Evolutionary conservation across 2,113 vertebrate species (phyloP).

Genomic region (Triplophysa rosa): DNA sequence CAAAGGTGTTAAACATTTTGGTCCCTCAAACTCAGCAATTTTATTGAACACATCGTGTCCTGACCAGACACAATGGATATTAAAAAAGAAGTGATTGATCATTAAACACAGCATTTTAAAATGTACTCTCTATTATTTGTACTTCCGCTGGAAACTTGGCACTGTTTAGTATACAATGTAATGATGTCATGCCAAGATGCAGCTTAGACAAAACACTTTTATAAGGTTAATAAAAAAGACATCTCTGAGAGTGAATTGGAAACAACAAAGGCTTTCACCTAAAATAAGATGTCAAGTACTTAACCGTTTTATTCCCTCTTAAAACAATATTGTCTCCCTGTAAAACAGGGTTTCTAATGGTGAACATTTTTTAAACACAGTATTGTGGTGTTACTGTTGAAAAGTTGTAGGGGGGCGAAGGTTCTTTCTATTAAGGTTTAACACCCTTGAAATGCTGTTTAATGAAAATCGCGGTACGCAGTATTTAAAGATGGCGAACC

Average conservation of each 20-base stretch:
- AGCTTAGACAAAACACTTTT: neutral
- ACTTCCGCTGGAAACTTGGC: neutral
- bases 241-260: conserved; percentile 25
- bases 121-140: no score
- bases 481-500: neutral
- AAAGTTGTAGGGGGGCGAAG: conserved; percentile 20
- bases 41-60: conserved; percentile 8
- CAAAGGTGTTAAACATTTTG: conserved; percentile 52
- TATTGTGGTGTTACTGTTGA: conserved; percentile 33
- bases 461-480: conserved; percentile 28
- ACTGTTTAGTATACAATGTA: neutral
- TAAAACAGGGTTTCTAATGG: conserved; percentile 42
- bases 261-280: neutral
- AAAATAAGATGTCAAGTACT: neutral
- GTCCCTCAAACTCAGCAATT: neutral
- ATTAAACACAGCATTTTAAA: no score
- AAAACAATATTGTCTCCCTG: conserved; percentile 38
- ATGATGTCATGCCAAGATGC: neutral
- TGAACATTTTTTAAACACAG: conserved; percentile 54
- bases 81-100: no score
- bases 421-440: conserved; percentile 45
- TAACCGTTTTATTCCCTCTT: conserved; percentile 31
- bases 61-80: neutral
- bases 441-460: conserved; percentile 58
- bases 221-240: conserved; percentile 1